Base-by-base conservation (phyloP, 2,888 invertebrate species). In the Meteorus colon region DNA sequence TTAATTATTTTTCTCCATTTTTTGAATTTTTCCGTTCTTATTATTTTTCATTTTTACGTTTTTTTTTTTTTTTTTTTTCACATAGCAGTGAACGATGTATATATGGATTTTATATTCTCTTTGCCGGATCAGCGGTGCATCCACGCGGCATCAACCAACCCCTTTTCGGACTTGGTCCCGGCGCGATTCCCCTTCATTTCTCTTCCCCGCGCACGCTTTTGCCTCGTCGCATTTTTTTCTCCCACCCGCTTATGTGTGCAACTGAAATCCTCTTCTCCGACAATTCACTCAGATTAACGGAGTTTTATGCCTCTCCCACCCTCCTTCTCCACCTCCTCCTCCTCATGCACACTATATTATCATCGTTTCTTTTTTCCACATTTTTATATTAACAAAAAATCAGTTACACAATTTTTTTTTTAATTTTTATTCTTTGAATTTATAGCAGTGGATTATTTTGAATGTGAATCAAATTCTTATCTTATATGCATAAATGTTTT, bases 51-150 rank as follows among this genome's bases (percentile, higher is more conserved):
- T 67, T 60, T 41, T 80, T 74, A 66, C 68, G 73, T 78, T 74
- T 37, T 14, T 6, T n/a, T 48, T 48, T 48, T 48, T 55, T 55
- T 55, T 24, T 55, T 55, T 55, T 55, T 55, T n/a, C 3, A 3
- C 48, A 48, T 55, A 55, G 19, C 2, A 55, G 55, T 19, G 16
- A 19, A 29, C 48, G 31, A 29, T 63, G 63, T 45, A 68, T 69
- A 69, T 73, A 65, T 75, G 71, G 74, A 72, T 80, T 78, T 77
- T 45, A 76, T 74, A 77, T 80, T 74, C 78, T 75, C 77, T 80
- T 80, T 78, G 74, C 74, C 76, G 66, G 74, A 74, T 75, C 71
- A 75, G 66, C 63, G 72, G 74, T 74, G 77, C 78, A 78, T 76
- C 73, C 77, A 73, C 73, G 72, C 70, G 72, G 73, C 76, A 74